Conservation (phyloP, 2,888 invertebrate genomes). For the Melanostoma mellinum region DNA sequence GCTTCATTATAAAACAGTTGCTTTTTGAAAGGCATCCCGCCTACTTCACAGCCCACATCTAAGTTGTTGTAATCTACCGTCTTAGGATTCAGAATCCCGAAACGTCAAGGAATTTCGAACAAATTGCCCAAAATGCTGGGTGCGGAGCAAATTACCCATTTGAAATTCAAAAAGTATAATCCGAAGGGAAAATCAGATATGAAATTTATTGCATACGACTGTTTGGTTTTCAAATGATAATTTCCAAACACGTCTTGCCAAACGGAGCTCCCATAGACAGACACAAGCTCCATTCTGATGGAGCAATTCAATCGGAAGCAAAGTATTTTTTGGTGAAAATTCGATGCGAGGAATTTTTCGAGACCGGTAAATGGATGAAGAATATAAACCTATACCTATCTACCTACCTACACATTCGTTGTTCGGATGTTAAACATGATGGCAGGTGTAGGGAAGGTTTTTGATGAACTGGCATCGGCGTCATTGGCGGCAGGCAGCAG, state of each 20-base stretch:
- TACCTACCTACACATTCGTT: not conserved
- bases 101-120: slow-evolving; percentile 54
- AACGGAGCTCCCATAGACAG: slow-evolving; percentile 16
- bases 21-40: not conserved
- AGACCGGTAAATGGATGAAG: slow-evolving; percentile 24
- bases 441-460: slow-evolving; percentile 25
- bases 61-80: slow-evolving; percentile 23
- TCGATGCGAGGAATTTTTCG: slow-evolving; percentile 41
- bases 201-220: slow-evolving; percentile 70
- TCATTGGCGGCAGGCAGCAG: no score
- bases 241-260: slow-evolving; percentile 68
- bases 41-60: not conserved
- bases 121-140: slow-evolving; percentile 55
- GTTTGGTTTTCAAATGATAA: slow-evolving; percentile 73
- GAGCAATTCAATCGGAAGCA: slow-evolving; percentile 69
- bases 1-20: slow-evolving; percentile 48
- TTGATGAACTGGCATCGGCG: slow-evolving; percentile 40
- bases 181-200: slow-evolving; percentile 69
- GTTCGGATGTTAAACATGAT: slow-evolving; percentile 13
- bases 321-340: slow-evolving; percentile 58
- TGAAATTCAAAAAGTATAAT: slow-evolving; percentile 72
- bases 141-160: slow-evolving; percentile 57
- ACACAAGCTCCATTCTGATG: slow-evolving; percentile 33
- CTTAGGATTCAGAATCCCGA: slow-evolving; percentile 25
- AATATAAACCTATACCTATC: slow-evolving; percentile 10